A percentile compares a stretch with the other conserved stretches of the same genome.
Evolutionary conservation across 2,113 vertebrate species (phyloP).

Genomic region (Hyaena hyaena): DNA sequence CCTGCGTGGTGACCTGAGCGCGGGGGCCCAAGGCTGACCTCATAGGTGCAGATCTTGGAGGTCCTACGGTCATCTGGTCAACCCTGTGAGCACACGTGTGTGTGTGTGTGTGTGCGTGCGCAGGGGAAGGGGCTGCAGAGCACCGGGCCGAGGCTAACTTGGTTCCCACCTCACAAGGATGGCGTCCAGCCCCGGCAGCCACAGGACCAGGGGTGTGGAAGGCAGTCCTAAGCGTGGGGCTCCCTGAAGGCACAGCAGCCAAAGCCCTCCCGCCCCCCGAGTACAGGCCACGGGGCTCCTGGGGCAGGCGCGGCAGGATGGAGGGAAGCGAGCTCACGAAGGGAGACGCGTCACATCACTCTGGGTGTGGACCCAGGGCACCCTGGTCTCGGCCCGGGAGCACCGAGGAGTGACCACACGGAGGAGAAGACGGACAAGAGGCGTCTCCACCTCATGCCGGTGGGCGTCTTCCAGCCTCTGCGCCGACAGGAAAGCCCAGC

Average conservation of each 20-base stretch:
- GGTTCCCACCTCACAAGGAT: rapidly evolving
- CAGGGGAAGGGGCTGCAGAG: not conserved
- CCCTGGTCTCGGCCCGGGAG: not conserved
- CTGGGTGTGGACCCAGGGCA: not conserved
- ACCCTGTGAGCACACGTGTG: not conserved
- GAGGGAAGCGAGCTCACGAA: no score
- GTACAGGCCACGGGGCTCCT: not conserved
- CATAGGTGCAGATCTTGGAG: no score
- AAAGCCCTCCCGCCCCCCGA: not conserved
- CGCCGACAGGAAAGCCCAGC: not conserved
- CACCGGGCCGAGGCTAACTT: rapidly evolving
- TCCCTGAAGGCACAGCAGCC: not conserved
- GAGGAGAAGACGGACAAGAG: not conserved
- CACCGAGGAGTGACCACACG: rapidly evolving
- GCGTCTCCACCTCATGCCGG: no score
- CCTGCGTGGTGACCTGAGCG: not conserved
- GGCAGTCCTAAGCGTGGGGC: not conserved
- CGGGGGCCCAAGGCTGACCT: not conserved
- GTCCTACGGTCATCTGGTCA: not conserved
- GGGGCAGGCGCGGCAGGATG: not conserved
- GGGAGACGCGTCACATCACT: not conserved
- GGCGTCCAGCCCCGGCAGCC: not conserved
- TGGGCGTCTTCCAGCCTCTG: rapidly evolving
- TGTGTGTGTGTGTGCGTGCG: no score
- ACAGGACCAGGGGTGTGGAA: not conserved